Base-by-base conservation (phyloP, 1,140 invertebrate species). In the Pseudomyrmex cubaensis region DNA sequence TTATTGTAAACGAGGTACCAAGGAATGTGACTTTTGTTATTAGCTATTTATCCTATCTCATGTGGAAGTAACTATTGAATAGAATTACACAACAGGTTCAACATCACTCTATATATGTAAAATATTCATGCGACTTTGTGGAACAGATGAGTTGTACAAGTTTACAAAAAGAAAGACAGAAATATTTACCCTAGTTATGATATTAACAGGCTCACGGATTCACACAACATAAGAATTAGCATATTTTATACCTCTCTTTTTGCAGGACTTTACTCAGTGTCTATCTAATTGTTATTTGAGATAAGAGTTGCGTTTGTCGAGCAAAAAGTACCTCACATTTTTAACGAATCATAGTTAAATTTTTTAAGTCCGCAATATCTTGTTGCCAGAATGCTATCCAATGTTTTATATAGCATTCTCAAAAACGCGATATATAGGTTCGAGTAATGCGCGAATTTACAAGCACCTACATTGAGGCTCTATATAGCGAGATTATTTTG, bases 11-110 rank as follows among this genome's bases (percentile, higher is more conserved):
- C 15, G 50, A 89, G 62, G 62, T 89, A 89, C 75, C 84, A 89
- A 89, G 88, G 78, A 74, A 64, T 83, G 83, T 86, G 85, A 88
- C 84, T 87, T 90, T 86, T 86, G 88, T 90, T 91, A 86, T 76
- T 90, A 90, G 84, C 82, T 88, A 85, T 90, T 89, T 86, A 87
- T 80, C 85, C 56, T 84, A 83, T 61, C 77, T 73, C 75, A 85
- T 88, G 78, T 88, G 78, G 76, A 87, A 85, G 85, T 90, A 84
- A 78, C 74, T 90, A 89, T 76, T 20, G 56, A 83, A 83, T 89
- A 89, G 67, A 85, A 54, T 89, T 87, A 84, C 62, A 66, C 77
- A 75, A 75, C 80, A 82, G 83, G 70, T 84, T 87, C 73, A 85
- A 59, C 74, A 85, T 72, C 87, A 74, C 46, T 87, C 67, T 90